phyloP scores from a whole-genome alignment of 92 coral and sea anemone species.

The Isaurus tuberculatus region DNA sequence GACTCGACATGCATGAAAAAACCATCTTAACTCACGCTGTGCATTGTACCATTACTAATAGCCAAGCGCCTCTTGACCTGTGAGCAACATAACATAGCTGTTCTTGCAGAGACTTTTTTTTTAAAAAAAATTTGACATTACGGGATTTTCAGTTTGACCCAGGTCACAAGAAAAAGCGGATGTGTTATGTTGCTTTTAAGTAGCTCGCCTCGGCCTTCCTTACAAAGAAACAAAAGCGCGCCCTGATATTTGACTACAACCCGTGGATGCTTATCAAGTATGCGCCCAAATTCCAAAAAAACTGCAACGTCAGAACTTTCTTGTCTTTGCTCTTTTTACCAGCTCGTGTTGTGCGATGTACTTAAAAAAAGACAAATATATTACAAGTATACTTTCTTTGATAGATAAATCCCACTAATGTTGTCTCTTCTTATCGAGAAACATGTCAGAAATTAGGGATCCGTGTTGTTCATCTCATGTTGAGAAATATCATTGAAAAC shows the following conservation, averaged over 20 bases:
- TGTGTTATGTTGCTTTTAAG: not conserved
- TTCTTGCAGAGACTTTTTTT: not conserved
- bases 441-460: not conserved
- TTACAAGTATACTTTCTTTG: not conserved
- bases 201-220: not conserved
- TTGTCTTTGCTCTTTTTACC: not conserved
- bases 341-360: not conserved
- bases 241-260: not conserved
- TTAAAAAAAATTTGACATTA: not conserved
- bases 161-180: not conserved
- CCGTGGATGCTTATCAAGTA: not conserved
- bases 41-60: not conserved
- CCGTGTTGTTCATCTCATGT: not conserved
- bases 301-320: not conserved
- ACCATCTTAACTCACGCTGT: slow-evolving; percentile 3
- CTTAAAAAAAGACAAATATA: not conserved
- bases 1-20: not conserved
- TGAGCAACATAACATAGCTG: not conserved
- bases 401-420: not conserved
- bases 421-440: not conserved
- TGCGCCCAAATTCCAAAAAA: not conserved
- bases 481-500: not conserved
- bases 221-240: not conserved
- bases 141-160: not conserved
- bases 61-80: slow-evolving; percentile 29